phyloP scores from a whole-genome alignment of 2,888 invertebrate species.

The Melipona bicolor region DNA sequence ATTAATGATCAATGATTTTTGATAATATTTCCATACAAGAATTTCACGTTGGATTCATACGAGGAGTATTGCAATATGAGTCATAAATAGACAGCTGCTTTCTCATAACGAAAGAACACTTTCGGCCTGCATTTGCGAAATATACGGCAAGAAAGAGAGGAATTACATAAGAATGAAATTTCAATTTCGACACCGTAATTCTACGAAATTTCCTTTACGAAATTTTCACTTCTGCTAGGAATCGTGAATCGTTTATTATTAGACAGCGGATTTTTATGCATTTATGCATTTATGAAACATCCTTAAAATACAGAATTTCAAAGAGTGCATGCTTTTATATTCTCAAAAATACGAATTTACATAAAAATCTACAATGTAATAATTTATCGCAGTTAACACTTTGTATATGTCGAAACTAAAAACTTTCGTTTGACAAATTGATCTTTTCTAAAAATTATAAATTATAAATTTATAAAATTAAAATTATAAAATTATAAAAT shows the following conservation, averaged over 20 bases:
- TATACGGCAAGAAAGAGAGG: background rate
- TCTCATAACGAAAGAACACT: background rate
- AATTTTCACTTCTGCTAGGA: background rate
- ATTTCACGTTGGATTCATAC: slow-evolving; percentile 13
- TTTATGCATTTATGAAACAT: no score
- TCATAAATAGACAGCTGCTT: background rate
- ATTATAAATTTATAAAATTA: no score
- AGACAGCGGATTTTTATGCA: background rate
- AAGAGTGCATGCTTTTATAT: no score
- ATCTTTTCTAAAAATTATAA: background rate
- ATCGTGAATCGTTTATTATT: background rate
- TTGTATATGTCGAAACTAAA: no score
- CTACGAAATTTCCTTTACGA: background rate
- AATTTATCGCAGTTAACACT: no score
- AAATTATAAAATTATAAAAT: background rate
- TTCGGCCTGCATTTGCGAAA: background rate
- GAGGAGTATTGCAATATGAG: background rate
- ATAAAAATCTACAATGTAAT: no score
- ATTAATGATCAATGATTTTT: background rate
- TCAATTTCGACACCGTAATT: background rate
- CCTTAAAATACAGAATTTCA: no score
- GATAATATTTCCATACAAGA: slow-evolving; percentile 13
- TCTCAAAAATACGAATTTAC: no score
- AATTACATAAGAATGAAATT: background rate
- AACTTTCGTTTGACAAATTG: background rate